These are phyloP conservation scores for Varanus komodoensis DNA, from an alignment of 2,113 vertebrate genomes.

Conservation along the genomic window DNA sequence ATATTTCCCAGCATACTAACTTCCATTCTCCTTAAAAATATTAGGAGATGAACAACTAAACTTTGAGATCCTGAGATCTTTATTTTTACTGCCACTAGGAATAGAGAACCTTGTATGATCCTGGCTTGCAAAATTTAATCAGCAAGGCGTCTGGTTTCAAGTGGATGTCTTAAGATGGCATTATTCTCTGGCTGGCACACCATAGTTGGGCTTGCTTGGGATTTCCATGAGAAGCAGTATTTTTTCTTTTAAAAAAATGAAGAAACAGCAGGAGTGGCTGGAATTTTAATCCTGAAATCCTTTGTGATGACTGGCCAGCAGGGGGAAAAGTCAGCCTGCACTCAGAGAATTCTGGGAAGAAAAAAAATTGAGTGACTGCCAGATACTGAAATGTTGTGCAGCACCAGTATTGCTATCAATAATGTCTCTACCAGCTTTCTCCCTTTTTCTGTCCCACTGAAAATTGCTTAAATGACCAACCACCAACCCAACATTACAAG, in stretches of 20 bases:
- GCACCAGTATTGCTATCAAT: background rate
- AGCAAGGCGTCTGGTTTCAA: background rate
- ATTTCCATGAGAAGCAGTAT: no score
- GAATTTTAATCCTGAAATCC: no score
- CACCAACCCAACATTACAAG: background rate
- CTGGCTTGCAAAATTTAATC: background rate
- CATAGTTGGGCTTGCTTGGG: no score
- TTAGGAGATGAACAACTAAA: background rate
- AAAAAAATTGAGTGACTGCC: background rate
- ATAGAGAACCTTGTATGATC: constrained; percentile 2
- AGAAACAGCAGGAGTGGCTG: no score
- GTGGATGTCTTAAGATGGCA: background rate
- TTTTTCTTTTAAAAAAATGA: no score
- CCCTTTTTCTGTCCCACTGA: background rate
- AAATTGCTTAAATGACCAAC: background rate
- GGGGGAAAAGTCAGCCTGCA: background rate
- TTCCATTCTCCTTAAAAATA: background rate
- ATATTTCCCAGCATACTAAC: no score
- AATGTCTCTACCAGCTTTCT: background rate
- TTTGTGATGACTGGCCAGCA: no score
- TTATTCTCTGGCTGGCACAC: background rate
- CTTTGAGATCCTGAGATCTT: background rate
- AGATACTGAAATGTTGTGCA: background rate
- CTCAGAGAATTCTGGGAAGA: background rate
- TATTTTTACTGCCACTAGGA: constrained; percentile 6